Percentiles rank a stretch among this genome's conserved stretches.
These are phyloP conservation scores for Adelphocoris suturalis DNA, from an alignment of 2,888 invertebrate genomes.

Conservation along the genomic window DNA sequence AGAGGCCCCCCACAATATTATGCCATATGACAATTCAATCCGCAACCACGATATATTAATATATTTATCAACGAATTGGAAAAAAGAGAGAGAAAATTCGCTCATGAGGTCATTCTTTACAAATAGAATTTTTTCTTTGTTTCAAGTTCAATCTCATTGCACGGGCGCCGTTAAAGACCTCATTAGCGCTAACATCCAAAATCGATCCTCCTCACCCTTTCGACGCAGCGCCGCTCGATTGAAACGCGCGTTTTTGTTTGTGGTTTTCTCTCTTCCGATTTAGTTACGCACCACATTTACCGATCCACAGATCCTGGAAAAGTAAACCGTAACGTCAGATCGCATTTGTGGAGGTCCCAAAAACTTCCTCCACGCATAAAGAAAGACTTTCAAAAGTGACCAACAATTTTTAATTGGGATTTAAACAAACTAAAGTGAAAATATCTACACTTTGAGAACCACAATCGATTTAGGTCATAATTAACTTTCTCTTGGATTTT, in stretches of 20 bases:
- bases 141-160: background rate
- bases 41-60: no score
- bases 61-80: no score
- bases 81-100: no score
- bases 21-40: no score
- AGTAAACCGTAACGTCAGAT: conserved; percentile 18
- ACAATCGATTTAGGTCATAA: no score
- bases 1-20: no score
- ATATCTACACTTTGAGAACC: background rate
- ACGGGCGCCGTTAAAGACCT: background rate
- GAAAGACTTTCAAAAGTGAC: no score
- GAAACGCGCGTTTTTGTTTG: conserved; percentile 20
- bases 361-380: background rate
- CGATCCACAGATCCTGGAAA: conserved; percentile 18
- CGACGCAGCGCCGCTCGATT: background rate
- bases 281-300: conserved; percentile 33
- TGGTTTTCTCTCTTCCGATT: background rate
- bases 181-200: background rate
- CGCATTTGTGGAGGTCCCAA: background rate
- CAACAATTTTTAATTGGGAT: no score
- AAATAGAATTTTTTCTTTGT: no score
- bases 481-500: background rate
- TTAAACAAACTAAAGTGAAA: background rate
- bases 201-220: background rate
- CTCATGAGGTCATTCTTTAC: no score